Conservation (phyloP, 2,797 vertebrate genomes). For the Mus minutoides region DNA sequence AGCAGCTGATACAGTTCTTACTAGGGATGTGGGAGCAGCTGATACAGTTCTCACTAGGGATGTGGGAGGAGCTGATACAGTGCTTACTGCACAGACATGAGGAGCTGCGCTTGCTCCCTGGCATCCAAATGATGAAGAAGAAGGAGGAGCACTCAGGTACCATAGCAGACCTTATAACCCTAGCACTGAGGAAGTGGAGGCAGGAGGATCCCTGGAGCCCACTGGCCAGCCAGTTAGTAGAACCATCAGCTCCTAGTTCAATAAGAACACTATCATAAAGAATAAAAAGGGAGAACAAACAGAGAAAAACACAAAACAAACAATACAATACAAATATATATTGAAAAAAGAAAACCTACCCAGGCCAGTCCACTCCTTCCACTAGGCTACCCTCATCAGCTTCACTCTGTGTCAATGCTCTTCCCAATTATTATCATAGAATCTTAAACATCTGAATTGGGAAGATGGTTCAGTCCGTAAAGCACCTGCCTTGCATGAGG, state of each 20-base stretch:
- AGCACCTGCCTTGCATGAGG: neutral
- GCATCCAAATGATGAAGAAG: neutral
- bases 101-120: neutral
- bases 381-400: neutral
- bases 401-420: neutral
- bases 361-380: neutral
- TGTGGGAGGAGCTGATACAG: too few species aligned
- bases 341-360: neutral
- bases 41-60: too few species aligned
- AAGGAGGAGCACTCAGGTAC: neutral
- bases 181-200: neutral
- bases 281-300: neutral
- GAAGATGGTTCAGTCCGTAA: neutral
- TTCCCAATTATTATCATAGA: neutral
- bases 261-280: neutral
- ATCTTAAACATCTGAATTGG: neutral
- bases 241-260: neutral
- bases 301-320: neutral
- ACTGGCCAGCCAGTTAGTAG: neutral
- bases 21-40: too few species aligned
- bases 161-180: neutral
- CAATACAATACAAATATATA: neutral
- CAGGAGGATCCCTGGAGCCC: neutral
- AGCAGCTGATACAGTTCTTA: too few species aligned
- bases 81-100: neutral